These are phyloP conservation scores for Enteromius radiatus DNA, from an alignment of 2,797 vertebrate species.

Conservation along the genomic window DNA sequence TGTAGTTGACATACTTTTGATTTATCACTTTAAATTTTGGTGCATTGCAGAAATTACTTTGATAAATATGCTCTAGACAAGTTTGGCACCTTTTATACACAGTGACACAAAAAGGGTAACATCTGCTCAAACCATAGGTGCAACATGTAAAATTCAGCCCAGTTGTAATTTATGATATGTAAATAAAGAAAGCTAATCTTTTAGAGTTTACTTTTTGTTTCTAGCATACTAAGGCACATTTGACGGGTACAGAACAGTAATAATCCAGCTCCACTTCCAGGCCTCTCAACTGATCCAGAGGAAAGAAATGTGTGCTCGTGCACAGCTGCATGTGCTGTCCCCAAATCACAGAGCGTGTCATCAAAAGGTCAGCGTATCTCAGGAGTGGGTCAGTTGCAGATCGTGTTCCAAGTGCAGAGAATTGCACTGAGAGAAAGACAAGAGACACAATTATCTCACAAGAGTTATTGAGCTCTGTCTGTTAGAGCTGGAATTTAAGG, in stretches of 20 bases:
- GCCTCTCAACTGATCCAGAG: slow-evolving; percentile 9
- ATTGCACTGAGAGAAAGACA: not conserved
- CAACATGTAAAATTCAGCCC: not conserved
- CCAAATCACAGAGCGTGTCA: slow-evolving; percentile 31
- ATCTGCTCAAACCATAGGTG: not conserved
- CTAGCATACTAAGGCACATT: not conserved
- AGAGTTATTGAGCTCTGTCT: slow-evolving; percentile 32
- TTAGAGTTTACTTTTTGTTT: not conserved
- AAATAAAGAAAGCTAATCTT: not conserved
- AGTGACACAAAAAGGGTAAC: not conserved
- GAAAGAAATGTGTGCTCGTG: slow-evolving; percentile 5
- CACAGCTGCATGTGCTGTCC: slow-evolving; percentile 11
- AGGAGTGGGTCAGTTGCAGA: slow-evolving; percentile 22
- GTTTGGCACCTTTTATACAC: not conserved
- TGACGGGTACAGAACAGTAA: not conserved
- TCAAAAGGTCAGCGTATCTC: slow-evolving; percentile 33
- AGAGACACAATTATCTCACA: slow-evolving; percentile 20
- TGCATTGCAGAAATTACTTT: not conserved
- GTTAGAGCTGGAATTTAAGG: not conserved
- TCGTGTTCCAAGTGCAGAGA: not conserved
- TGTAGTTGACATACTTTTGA: not conserved
- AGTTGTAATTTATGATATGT: not conserved
- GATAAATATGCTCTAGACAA: not conserved
- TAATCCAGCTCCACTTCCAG: not conserved
- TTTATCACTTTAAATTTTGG: not conserved